Evolutionary conservation across 2,888 invertebrate genomes (phyloP), one percentile per base, ranked within the genome.

Genomic region (Oscheius sp.): DNA sequence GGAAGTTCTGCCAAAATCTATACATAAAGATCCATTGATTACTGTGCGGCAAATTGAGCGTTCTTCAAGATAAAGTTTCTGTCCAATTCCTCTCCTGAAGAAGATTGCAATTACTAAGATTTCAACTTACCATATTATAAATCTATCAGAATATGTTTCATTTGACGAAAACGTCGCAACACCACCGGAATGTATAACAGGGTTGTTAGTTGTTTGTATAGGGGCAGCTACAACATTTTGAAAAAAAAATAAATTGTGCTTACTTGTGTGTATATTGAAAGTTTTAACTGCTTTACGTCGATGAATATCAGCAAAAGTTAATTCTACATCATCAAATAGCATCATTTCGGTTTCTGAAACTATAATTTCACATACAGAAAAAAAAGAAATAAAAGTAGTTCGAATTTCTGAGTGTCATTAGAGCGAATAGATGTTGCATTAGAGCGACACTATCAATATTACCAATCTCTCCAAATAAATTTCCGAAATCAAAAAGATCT

Each of bases 31-130:
- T n/a, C 77, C 68, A 6, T 78, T 72, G 5, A 20, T 22, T 12
- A 82, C 70, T 4, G 78, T 70, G 24, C 69, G 67, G 9, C 73
- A 67, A 4, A 78, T 49, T 5, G 80, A 80, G 12, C 77, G 71
- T 51, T 83, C 83, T 70, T 83, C 77, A 17, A 83, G 65, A 28
- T 67, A 77, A 6, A 82, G 69, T 38, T 78, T 75, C 17, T 81
- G 73, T 1, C 82, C 81, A 12, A 78, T 70, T 4, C 82, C 74
- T 41, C 83, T 75, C 83, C 82, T 82, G 24, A 50, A 57, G 6
- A 24, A 17, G 4, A 28, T 41, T 22, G 12, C n/a, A 14, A 1
- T n/a, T 12, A 36, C 20, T 17, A 36, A 5, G n/a, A 1, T 1
- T n/a, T 0, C 12, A 8, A 49, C 32, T 22, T 41, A 82, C 82